Base-by-base conservation (phyloP, 2,113 vertebrate species). In the Aix galericulata region DNA sequence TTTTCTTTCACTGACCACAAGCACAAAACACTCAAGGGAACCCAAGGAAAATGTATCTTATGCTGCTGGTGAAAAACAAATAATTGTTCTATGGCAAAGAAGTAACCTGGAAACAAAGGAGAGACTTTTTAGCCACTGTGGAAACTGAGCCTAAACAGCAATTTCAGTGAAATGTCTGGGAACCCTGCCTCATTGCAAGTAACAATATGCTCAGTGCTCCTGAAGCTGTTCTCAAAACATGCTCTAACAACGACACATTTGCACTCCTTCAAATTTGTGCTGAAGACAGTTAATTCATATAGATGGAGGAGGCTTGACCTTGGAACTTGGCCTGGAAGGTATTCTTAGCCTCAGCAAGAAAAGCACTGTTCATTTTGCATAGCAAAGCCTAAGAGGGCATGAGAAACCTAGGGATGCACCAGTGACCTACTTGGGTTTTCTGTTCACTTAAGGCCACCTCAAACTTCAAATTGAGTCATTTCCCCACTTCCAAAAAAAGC, bases 251-350 rank as follows among this genome's bases (percentile, higher is more conserved):
- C 34, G 44, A 94, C 67, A 32, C 46, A 59, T 89, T 91, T 85
- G 31, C 23, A 50, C 13, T 5, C 44, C 67, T 80, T 90, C 78
- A 78, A 34, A 36, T 82, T 73, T 87, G 31, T 87, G 59, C 46
- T 82, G 83, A 82, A 79, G 89, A 77, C 20, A 29, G 72, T 82
- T 66, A 68, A 82, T 80, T 95, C 32, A 32, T 21, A 36, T 3
- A 68, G 68, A 62, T 12, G 36, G 36, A 59, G 46, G 78, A 64
- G 32, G 64, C 86, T 64, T 84, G 81, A 94, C 91, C 93, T 83
- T 94, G 71, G 79, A 95, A 82, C 27, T 71, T 78, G 77, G 76
- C 88, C 86, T 90, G 85, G 59, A 94, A 82, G 40, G 50, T 60
- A 48, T 90, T 77, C 38, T 63, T 82, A 62, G 23, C 26, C 23